Conservation (phyloP, 1,140 invertebrate genomes). For the Frieseomelitta varia region DNA sequence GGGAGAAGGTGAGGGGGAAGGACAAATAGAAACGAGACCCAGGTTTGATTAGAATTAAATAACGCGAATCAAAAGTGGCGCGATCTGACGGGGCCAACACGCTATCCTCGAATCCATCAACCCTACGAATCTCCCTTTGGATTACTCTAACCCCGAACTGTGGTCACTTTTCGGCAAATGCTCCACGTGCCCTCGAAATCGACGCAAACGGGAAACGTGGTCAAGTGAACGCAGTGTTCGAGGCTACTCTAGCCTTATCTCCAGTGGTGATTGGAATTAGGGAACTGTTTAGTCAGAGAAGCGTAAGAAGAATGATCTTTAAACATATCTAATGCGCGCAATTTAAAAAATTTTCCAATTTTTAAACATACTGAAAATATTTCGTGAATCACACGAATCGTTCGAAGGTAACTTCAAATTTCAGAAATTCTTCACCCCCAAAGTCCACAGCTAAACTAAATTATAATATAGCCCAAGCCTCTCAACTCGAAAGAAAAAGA, state of each 20-base stretch:
- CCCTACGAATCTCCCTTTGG: constrained; percentile 63
- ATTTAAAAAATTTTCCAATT: too few relatives aligned
- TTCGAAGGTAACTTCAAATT: background rate
- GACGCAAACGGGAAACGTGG: background rate
- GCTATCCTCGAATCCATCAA: constrained; percentile 72
- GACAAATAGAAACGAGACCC: constrained; percentile 26
- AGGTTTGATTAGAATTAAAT: constrained; percentile 63
- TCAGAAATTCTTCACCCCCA: background rate
- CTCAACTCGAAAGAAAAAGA: too few relatives aligned
- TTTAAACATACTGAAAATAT: background rate
- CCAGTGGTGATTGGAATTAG: background rate
- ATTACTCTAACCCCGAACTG: constrained; percentile 44
- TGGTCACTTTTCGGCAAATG: background rate
- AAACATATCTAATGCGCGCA: too few relatives aligned
- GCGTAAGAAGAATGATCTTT: too few relatives aligned
- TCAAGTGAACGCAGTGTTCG: background rate
- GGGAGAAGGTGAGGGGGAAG: background rate
- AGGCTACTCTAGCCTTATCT: background rate
- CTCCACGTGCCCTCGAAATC: constrained; percentile 3
- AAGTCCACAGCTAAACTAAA: too few relatives aligned
- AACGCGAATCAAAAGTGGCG: constrained; percentile 60
- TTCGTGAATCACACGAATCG: too few relatives aligned
- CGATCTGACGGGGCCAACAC: constrained; percentile 55
- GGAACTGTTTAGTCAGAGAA: background rate
- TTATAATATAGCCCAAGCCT: too few relatives aligned